Evolutionary conservation across 2,797 vertebrate genomes (phyloP).

Genomic region (Tiaroga cobitis): DNA sequence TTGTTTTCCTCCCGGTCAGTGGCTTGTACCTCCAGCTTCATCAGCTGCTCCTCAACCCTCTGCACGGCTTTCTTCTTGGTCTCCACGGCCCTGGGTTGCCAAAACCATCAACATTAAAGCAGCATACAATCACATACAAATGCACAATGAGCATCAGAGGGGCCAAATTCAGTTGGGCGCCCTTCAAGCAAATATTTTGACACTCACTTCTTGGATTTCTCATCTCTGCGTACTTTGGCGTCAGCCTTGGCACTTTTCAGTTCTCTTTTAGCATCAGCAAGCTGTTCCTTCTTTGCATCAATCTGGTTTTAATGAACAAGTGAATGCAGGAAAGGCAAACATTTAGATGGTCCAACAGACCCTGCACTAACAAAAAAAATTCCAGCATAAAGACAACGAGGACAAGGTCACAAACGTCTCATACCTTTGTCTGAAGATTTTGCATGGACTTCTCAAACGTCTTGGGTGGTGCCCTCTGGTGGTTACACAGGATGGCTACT

Average conservation of each 20-base stretch:
- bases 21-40: slow-evolving; percentile 97
- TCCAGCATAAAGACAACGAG: neutral
- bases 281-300: slow-evolving; percentile 96
- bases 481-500: slow-evolving; percentile 98
- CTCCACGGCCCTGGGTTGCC: slow-evolving; percentile 83
- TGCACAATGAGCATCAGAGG: neutral
- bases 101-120: slow-evolving; percentile 27
- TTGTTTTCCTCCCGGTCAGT: slow-evolving; percentile 98
- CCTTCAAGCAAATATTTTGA: slow-evolving; percentile 27
- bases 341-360: slow-evolving; percentile 35
- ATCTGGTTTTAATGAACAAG: slow-evolving; percentile 77
- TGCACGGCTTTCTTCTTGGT: slow-evolving; percentile 93
- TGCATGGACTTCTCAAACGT: slow-evolving; percentile 99
- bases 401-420: slow-evolving; percentile 19
- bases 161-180: slow-evolving; percentile 38
- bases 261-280: slow-evolving; percentile 91
- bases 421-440: slow-evolving; percentile 93
- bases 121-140: slow-evolving; percentile 34
- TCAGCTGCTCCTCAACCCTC: slow-evolving; percentile 94
- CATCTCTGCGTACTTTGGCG: slow-evolving; percentile 93
- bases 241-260: slow-evolving; percentile 97
- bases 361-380: slow-evolving; percentile 27
- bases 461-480: slow-evolving; percentile 97
- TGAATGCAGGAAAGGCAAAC: slow-evolving; percentile 38
- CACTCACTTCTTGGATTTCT: slow-evolving; percentile 95